phyloP scores from a whole-genome alignment of 2,797 vertebrate species.

The Eulemur mongoz region DNA sequence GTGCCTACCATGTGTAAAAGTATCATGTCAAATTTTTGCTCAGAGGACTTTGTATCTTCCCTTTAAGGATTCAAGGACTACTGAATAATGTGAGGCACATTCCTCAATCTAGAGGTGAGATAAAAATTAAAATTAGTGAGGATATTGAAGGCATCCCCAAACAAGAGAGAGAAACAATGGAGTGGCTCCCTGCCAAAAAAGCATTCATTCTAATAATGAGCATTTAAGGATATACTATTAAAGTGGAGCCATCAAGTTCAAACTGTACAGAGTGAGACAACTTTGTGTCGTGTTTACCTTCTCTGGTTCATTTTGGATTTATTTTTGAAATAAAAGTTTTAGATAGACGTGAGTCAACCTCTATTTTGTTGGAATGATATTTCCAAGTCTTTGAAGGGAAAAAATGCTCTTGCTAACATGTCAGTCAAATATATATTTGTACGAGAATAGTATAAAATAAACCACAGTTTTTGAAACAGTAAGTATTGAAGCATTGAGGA shows the following conservation, averaged over 20 bases:
- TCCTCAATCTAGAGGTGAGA: neutral
- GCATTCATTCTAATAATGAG: neutral
- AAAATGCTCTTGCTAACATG: neutral
- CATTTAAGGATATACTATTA: neutral
- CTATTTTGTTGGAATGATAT: slow-evolving; percentile 22
- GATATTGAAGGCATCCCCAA: neutral
- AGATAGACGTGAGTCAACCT: neutral
- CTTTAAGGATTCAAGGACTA: slow-evolving; percentile 8
- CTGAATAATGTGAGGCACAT: neutral
- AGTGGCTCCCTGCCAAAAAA: neutral
- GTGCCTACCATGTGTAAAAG: neutral
- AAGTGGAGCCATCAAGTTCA: neutral
- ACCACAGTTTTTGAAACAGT: neutral
- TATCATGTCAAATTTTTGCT: neutral
- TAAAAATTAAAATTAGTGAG: slow-evolving; percentile 3
- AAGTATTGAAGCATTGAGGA: neutral
- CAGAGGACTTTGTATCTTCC: neutral
- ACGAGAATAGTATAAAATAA: slow-evolving; percentile 32
- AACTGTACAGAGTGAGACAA: neutral
- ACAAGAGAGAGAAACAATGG: neutral
- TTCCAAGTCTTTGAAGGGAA: slow-evolving; percentile 10
- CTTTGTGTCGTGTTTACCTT: neutral
- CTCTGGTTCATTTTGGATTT: slow-evolving; percentile 23
- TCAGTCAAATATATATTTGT: neutral
- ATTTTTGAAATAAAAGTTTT: slow-evolving; percentile 32